These are phyloP conservation scores for Spondyliosoma cantharus DNA, from an alignment of 2,797 vertebrate genomes.

Conservation along the genomic window DNA sequence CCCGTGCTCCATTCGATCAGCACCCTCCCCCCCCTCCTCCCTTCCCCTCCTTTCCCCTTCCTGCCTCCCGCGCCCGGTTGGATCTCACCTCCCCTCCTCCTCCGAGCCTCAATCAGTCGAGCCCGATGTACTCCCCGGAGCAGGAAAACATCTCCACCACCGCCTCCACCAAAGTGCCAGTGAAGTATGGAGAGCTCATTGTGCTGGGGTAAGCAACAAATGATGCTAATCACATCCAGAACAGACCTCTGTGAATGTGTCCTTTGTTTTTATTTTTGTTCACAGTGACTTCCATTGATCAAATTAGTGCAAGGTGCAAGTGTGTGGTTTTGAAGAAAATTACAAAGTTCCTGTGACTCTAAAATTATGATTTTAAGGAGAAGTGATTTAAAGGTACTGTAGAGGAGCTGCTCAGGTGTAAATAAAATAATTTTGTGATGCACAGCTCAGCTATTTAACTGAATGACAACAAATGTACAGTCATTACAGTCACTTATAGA, in stretches of 20 bases:
- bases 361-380: not conserved
- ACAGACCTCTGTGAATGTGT: not conserved
- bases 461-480: not conserved
- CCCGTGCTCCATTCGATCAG: constrained; percentile 57
- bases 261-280: not conserved
- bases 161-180: constrained; percentile 95
- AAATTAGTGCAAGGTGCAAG: too few species aligned
- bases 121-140: constrained; percentile 98
- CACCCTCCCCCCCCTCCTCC: constrained; percentile 50
- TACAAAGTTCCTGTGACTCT: not conserved
- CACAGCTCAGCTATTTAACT: not conserved
- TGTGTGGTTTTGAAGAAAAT: not conserved
- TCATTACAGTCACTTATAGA: too few species aligned
- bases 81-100: constrained; percentile 50
- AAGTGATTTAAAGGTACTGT: not conserved
- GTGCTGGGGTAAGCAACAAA: constrained; percentile 92
- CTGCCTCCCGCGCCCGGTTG: constrained; percentile 55
- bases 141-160: constrained; percentile 98
- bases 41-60: constrained; percentile 49
- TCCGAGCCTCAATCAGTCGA: constrained; percentile 70
- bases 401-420: not conserved
- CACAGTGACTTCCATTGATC: not conserved
- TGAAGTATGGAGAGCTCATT: constrained; percentile 99
- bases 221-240: constrained; percentile 1
- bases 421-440: not conserved